Evolutionary conservation across 2,113 vertebrate species (phyloP), one percentile per base, ranked within the genome.

Genomic region (Petromus typicus): DNA sequence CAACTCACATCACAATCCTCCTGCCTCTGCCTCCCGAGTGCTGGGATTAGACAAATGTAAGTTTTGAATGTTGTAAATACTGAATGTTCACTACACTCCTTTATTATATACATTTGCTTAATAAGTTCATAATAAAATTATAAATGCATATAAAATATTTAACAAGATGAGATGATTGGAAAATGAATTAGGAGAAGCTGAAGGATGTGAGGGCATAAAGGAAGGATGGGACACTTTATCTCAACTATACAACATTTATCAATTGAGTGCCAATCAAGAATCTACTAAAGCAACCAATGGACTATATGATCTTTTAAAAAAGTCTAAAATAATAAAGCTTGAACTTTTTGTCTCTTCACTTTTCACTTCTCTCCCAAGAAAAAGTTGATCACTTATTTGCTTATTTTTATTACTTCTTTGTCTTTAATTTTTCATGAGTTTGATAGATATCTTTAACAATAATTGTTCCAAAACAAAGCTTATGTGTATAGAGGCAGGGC

Each of bases 71-170:
- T 63, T 63, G 18, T 12, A 86, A 37, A 71, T 27, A 80, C 25
- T 37, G 57, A 71, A 67, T 59, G 5, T 45, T 91, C 48, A 75
- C 75, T 75, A 91, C 40, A 89, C 34, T 61, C 18, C 67, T 69
- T 95, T 66, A 64, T 84, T 91, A 37, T 90, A 48, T 57, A 95
- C 85, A 75, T 84, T 69, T 86, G 12, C 40, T 83, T 87, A 69
- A 51, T 87, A 69, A 51, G 54, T 34, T 89, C 22, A 88, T 71
- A 93, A 78, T 57, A 84, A 91, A 61, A 73, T 32, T 64, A 45
- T 82, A 78, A 91, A 89, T 11, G 54, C 40, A 37, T 40, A 32
- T 13, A 85, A 61, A n/a, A 48, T 71, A 69, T 63, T 94, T 51
- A 63, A 82, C 4, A 79, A 83, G 2, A 64, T 59, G 59, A 93